Conservation (phyloP, 2,797 vertebrate genomes). For the Syndactyla subalaris region DNA sequence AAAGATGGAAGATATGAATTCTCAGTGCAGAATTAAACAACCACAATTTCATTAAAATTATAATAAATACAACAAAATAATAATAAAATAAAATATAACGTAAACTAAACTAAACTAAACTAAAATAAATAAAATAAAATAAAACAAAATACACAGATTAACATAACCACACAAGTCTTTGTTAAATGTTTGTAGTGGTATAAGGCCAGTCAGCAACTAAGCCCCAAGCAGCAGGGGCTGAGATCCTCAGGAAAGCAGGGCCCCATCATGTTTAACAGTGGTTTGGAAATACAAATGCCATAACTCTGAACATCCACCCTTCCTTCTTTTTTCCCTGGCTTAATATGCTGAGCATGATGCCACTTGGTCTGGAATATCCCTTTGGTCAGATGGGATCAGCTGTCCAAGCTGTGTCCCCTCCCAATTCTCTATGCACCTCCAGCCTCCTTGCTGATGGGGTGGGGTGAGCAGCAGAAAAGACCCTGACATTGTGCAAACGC, state of each 20-base stretch:
- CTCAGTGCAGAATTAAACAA: background rate
- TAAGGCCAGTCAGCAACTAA: background rate
- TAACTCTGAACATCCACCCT: rapidly evolving
- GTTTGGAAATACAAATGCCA: rapidly evolving
- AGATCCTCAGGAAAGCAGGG: too few species aligned
- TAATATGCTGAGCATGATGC: rapidly evolving
- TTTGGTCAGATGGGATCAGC: background rate
- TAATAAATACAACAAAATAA: background rate
- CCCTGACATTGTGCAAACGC: background rate
- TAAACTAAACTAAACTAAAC: background rate
- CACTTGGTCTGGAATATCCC: too few species aligned
- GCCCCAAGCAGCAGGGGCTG: rapidly evolving
- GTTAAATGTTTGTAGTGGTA: background rate
- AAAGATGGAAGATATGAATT: background rate
- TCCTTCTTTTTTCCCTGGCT: background rate
- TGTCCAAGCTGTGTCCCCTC: background rate
- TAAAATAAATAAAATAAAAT: background rate
- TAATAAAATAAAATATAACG: background rate
- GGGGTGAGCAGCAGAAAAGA: background rate
- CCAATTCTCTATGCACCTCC: background rate
- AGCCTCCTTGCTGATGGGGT: background rate
- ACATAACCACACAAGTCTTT: background rate
- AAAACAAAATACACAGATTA: background rate
- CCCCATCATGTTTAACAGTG: too few species aligned
- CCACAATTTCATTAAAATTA: background rate